These are phyloP conservation scores for Streblospio benedicti DNA, from an alignment of 1,140 invertebrate species.

Conservation along the genomic window DNA sequence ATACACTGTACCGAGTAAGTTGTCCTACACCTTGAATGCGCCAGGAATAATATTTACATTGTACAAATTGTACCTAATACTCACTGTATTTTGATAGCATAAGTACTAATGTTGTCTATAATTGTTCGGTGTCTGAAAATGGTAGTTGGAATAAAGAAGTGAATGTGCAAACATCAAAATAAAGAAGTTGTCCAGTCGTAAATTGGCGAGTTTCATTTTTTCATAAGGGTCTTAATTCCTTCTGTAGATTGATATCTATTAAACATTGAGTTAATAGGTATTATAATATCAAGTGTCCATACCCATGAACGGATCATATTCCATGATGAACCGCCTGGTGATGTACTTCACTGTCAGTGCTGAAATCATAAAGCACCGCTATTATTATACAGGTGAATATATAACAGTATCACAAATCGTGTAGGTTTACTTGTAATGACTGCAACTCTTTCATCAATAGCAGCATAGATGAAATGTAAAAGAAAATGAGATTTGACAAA, in stretches of 20 bases:
- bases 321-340: conserved; percentile 48
- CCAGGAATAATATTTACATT: background rate
- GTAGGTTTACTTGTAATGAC: too few species aligned
- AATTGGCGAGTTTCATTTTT: background rate
- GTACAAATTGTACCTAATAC: too few species aligned
- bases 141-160: background rate
- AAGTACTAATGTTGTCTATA: too few species aligned
- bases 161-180: background rate
- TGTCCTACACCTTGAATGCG: background rate
- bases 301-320: conserved; percentile 49
- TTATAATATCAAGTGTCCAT: conserved; percentile 18
- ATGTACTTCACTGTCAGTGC: conserved; percentile 50
- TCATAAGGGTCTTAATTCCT: background rate
- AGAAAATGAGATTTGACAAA: too few species aligned
- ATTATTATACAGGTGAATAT: too few species aligned
- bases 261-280: background rate
- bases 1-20: background rate
- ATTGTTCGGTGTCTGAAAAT: background rate
- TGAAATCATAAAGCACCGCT: conserved; percentile 24
- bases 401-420: too few species aligned
- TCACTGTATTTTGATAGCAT: too few species aligned
- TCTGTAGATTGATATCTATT: background rate
- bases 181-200: background rate
- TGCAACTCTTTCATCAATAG: too few species aligned
- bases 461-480: too few species aligned